Evolutionary conservation across 1,140 invertebrate species (phyloP).

Genomic region (Diploscapter pachys): DNA sequence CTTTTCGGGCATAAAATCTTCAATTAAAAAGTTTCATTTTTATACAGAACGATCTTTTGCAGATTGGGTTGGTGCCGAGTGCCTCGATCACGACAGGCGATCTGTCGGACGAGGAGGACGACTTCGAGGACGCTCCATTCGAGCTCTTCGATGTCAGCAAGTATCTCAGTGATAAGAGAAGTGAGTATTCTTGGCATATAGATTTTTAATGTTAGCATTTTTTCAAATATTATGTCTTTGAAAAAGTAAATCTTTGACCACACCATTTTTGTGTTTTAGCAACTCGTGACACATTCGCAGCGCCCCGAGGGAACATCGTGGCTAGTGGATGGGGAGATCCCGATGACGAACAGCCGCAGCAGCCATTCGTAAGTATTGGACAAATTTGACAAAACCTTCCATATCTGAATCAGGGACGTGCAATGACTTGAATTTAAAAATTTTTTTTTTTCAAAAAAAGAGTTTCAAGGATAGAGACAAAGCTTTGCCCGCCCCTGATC

Average conservation of each 20-base stretch:
- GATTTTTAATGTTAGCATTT: not conserved
- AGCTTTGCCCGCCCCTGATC: too few species aligned
- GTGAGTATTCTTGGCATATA: not conserved
- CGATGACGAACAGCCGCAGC: not conserved
- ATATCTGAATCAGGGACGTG: not conserved
- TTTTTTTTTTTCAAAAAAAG: not conserved
- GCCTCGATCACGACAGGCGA: slow-evolving; percentile 14
- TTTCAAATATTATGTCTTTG: not conserved
- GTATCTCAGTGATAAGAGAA: slow-evolving; percentile 12
- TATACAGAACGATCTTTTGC: slow-evolving; percentile 2
- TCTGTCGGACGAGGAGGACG: slow-evolving; percentile 44
- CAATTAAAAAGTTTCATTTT: not conserved
- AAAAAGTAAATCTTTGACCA: not conserved
- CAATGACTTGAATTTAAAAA: too few species aligned
- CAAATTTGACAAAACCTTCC: not conserved
- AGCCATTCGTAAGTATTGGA: slow-evolving; percentile 10
- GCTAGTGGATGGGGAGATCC: slow-evolving; percentile 18
- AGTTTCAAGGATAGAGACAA: too few species aligned
- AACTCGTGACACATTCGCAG: not conserved
- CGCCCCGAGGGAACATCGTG: slow-evolving; percentile 3
- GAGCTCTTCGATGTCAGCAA: slow-evolving; percentile 30
- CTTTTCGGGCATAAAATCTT: not conserved
- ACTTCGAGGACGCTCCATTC: slow-evolving; percentile 19
- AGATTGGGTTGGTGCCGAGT: slow-evolving; percentile 4
- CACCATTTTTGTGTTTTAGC: not conserved